Evolutionary conservation across 2,113 vertebrate species (phyloP), one percentile per base, ranked within the genome.

Genomic region (Falco punctatus): DNA sequence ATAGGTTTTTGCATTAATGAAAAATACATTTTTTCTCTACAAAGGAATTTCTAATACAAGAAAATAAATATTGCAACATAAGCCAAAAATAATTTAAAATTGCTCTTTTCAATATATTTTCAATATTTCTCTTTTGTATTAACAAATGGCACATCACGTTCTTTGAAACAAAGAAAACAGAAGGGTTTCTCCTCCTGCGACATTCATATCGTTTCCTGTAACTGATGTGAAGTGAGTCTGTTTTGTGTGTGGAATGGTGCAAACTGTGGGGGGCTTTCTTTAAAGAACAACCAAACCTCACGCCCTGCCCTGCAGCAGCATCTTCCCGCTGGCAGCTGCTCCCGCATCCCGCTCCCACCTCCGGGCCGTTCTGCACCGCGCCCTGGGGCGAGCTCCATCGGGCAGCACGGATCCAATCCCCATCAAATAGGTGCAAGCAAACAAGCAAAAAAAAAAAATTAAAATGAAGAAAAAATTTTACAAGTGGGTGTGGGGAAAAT

Each of bases 41-140:
- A 99, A 99, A 99, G 99, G 99, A 99, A 99, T 99, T 98, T 99
- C 99, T 99, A 99, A 99, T 99, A 99, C 99, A 99, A 99, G 99
- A 99, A 99, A 99, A 99, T 99, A 99, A 99, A 99, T 99, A 99
- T 99, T 98, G 99, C 99, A 99, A 99, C 99, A 99, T 98, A 99
- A 99, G 98, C 98, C 99, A 98, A 99, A 99, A 99, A 99, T 99
- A 99, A 99, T 99, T 99, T 99, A 99, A 99, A 99, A 99, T 99
- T 99, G 99, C 99, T 99, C 98, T 99, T 99, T 99, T 98, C 98
- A 98, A 99, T 99, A 99, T 99, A 99, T 99, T 99, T 99, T 99
- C 98, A 99, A 98, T 99, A 99, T 98, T 99, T 99, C 98, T 99
- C 99, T 99, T 99, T 99, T 99, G 98, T 99, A 99, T 99, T 99